These are phyloP conservation scores for Popillia japonica DNA, from an alignment of 1,140 invertebrate genomes.

Conservation along the genomic window DNA sequence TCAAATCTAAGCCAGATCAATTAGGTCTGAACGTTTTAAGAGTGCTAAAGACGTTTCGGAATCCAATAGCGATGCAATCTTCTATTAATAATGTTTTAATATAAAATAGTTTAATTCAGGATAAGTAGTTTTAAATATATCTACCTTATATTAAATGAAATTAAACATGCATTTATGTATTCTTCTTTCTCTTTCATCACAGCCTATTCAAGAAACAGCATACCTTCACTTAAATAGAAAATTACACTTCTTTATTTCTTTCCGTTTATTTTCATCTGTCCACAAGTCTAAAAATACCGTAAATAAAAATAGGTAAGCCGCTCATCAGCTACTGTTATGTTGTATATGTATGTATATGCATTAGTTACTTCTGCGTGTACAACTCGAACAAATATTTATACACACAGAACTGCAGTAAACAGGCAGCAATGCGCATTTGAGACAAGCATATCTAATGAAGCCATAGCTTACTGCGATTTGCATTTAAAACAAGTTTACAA, in stretches of 20 bases:
- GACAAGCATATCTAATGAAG: slow-evolving; percentile 35
- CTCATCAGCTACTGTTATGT: not conserved
- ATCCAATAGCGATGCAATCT: too few species aligned
- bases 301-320: not conserved
- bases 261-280: not conserved
- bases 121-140: too few species aligned
- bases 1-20: too few species aligned
- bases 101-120: too few species aligned
- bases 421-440: slow-evolving; percentile 16
- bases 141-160: too few species aligned
- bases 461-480: slow-evolving; percentile 18
- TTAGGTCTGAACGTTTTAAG: too few species aligned
- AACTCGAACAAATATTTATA: not conserved
- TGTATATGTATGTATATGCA: too few species aligned
- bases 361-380: not conserved
- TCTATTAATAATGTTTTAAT: too few species aligned
- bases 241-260: not conserved
- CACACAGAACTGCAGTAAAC: not conserved
- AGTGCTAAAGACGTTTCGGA: too few species aligned
- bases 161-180: too few species aligned
- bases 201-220: not conserved
- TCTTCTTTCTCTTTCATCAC: too few species aligned
- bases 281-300: slow-evolving; percentile 5
- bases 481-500: slow-evolving; percentile 28
- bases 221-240: not conserved